Percentiles rank a stretch among this genome's conserved stretches.
These are phyloP conservation scores for Rousettus leschenaultii DNA, from an alignment of 2,113 vertebrate species.

Conservation along the genomic window DNA sequence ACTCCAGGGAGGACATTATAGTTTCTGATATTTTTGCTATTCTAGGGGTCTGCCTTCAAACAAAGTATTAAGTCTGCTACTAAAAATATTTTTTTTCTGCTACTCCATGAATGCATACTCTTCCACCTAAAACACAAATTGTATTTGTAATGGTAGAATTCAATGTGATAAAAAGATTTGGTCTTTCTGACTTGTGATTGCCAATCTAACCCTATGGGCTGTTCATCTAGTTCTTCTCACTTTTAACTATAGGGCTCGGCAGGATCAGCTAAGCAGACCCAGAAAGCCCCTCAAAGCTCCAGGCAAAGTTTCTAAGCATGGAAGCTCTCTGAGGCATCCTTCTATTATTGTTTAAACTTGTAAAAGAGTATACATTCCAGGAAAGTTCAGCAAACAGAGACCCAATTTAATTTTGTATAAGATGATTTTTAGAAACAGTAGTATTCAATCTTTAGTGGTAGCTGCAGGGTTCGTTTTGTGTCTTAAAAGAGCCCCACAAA, in stretches of 20 bases:
- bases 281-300: neutral
- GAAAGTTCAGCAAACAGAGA: neutral
- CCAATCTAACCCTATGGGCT: neutral
- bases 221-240: neutral
- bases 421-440: neutral
- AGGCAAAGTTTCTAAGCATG: neutral
- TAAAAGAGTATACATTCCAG: neutral
- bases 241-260: neutral
- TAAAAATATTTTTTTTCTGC: neutral
- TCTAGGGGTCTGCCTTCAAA: neutral
- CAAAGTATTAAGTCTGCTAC: neutral
- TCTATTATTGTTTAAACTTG: neutral
- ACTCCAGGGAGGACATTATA: neutral
- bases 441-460: neutral
- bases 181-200: slow-evolving; percentile 16
- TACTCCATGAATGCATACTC: neutral
- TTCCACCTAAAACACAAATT: neutral
- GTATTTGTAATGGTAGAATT: neutral
- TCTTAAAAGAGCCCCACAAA: neutral
- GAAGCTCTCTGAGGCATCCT: neutral
- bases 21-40: neutral
- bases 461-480: neutral
- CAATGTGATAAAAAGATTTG: neutral
- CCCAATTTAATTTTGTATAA: neutral
- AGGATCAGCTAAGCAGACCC: neutral